phyloP scores from a whole-genome alignment of 2,113 vertebrate species.

The Hiodon tergisus region DNA sequence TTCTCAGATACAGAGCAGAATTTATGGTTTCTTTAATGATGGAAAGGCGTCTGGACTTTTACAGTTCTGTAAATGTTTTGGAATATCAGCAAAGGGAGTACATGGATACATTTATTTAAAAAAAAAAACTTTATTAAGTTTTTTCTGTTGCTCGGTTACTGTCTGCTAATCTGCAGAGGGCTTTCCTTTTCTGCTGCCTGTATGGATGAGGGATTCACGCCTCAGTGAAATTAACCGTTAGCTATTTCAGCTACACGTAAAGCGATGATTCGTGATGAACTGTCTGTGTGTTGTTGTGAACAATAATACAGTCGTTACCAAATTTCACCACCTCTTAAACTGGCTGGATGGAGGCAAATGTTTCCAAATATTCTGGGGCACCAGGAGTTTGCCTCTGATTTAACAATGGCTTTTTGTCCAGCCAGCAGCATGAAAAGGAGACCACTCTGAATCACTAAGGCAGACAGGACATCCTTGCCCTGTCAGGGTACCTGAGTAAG shows the following conservation, averaged over 20 bases:
- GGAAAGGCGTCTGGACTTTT: no score
- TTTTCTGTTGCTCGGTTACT: conserved; percentile 18
- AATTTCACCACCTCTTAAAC: conserved; percentile 28
- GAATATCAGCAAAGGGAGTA: background rate
- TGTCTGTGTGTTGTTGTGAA: background rate
- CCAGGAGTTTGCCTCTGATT: conserved; percentile 35
- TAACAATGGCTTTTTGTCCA: conserved; percentile 54
- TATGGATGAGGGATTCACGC: conserved; percentile 53
- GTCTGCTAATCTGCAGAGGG: conserved; percentile 68
- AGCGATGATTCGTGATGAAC: background rate
- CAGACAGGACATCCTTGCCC: conserved; percentile 87
- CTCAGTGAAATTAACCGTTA: background rate
- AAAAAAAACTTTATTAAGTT: background rate
- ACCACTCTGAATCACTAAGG: conserved; percentile 57
- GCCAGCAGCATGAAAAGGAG: conserved; percentile 47
- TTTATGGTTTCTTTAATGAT: no score
- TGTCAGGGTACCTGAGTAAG: conserved; percentile 96
- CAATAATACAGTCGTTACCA: background rate
- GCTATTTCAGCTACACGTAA: background rate
- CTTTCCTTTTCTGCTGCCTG: conserved; percentile 58
- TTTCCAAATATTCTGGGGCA: conserved; percentile 19
- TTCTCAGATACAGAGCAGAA: no score
- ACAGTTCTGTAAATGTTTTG: background rate
- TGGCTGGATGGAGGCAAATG: background rate
- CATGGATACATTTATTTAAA: background rate